phyloP scores from a whole-genome alignment of 1,140 invertebrate species.

The Acromyrmex charruanus region DNA sequence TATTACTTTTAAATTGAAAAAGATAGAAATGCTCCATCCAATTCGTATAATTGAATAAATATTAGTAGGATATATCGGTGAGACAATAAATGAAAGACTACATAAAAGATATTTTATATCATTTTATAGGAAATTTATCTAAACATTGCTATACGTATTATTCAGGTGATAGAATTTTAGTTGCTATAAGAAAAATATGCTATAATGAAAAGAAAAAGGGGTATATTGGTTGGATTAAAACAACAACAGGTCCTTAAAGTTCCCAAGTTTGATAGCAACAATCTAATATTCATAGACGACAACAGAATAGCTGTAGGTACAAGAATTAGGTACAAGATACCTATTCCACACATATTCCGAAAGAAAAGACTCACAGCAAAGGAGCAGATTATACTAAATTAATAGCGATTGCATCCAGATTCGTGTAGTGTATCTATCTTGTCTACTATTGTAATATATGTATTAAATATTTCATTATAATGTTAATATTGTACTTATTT shows the following conservation, averaged over 20 bases:
- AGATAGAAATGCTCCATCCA: too few species aligned
- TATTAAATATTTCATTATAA: slow-evolving; percentile 21
- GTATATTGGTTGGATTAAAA: slow-evolving; percentile 96
- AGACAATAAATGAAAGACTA: too few species aligned
- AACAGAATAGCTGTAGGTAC: slow-evolving; percentile 97
- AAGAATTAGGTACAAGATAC: slow-evolving; percentile 93
- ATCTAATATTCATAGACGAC: slow-evolving; percentile 98
- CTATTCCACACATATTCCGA: slow-evolving; percentile 97
- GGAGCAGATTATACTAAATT: slow-evolving; percentile 97
- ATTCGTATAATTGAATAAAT: too few species aligned
- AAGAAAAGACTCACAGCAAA: slow-evolving; percentile 93
- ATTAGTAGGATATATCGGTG: too few species aligned
- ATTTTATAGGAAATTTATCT: too few species aligned
- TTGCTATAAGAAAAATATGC: too few species aligned
- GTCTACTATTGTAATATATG: slow-evolving; percentile 3
- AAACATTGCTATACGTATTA: too few species aligned
- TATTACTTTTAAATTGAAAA: too few species aligned
- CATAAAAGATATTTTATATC: too few species aligned
- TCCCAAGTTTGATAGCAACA: slow-evolving; percentile 98
- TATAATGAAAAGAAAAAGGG: slow-evolving; percentile 93
- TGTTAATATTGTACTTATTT: neutral
- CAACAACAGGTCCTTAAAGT: slow-evolving; percentile 93
- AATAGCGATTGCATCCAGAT: slow-evolving; percentile 86
- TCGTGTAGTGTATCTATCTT: slow-evolving; percentile 90
- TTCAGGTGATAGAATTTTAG: too few species aligned